Evolutionary conservation across 2,888 invertebrate genomes (phyloP).

Genomic region (Plutella xylostella): DNA sequence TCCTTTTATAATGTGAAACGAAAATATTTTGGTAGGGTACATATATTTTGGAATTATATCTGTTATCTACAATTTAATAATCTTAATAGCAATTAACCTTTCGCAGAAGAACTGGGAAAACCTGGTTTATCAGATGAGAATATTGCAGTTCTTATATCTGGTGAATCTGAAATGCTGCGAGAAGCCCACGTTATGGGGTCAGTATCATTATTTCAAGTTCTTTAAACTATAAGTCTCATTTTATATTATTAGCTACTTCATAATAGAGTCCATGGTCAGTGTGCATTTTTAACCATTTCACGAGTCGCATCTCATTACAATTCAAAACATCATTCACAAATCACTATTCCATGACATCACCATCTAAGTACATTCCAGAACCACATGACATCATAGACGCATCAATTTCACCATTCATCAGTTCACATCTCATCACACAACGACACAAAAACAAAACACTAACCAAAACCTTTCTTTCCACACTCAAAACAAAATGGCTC

Average conservation of each 20-base stretch:
- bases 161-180: conserved; percentile 75
- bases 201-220: conserved; percentile 14
- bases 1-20: too few relatives aligned
- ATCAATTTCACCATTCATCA: background rate
- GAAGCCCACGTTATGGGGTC: conserved; percentile 79
- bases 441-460: background rate
- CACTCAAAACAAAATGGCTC: conserved; percentile 7
- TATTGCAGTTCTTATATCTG: conserved; percentile 75
- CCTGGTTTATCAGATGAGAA: conserved; percentile 72
- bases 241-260: background rate
- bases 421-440: background rate
- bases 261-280: background rate
- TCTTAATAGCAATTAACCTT: too few relatives aligned
- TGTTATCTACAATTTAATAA: too few relatives aligned
- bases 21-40: too few relatives aligned
- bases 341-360: background rate
- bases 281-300: conserved; percentile 1
- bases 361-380: too few relatives aligned
- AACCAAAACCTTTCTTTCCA: background rate
- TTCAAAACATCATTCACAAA: background rate
- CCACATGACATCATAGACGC: background rate
- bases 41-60: too few relatives aligned
- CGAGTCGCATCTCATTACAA: background rate
- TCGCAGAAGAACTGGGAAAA: conserved; percentile 48
- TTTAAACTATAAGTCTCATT: background rate